A percentile compares a stretch with the other conserved stretches of the same genome.
phyloP scores from a whole-genome alignment of 2,797 vertebrate genomes.

The Odontamblyopus lacepedii region DNA sequence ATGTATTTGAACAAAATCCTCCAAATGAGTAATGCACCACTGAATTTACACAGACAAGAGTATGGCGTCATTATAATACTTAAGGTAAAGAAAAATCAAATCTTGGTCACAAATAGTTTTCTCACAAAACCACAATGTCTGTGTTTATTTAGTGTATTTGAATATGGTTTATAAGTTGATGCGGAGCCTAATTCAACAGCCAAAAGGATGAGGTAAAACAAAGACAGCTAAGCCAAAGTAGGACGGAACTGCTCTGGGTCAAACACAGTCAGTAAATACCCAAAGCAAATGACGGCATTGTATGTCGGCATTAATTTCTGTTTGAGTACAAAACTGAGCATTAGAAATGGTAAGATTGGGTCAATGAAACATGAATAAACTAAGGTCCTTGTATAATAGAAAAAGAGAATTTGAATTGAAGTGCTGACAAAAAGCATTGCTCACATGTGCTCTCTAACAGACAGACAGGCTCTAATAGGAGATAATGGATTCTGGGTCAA shows the following conservation, averaged over 20 bases:
- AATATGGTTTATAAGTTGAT: no score
- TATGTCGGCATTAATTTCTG: background rate
- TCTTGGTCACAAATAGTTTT: background rate
- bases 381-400: background rate
- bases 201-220: no score
- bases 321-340: background rate
- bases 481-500: conserved; percentile 76
- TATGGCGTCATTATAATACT: background rate
- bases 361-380: conserved; percentile 2
- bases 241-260: background rate
- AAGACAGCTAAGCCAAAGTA: background rate
- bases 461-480: conserved; percentile 68
- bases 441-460: conserved; percentile 25
- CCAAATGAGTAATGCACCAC: background rate
- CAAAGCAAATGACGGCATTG: background rate
- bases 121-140: no score
- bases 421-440: conserved; percentile 16
- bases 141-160: no score
- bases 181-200: background rate
- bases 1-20: conserved; percentile 2
- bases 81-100: background rate
- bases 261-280: background rate
- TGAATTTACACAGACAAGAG: background rate
- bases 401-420: conserved; percentile 3
- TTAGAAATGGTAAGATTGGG: background rate